These are phyloP conservation scores for Ornithoptera alexandrae DNA, from an alignment of 2,888 invertebrate species.

Conservation along the genomic window DNA sequence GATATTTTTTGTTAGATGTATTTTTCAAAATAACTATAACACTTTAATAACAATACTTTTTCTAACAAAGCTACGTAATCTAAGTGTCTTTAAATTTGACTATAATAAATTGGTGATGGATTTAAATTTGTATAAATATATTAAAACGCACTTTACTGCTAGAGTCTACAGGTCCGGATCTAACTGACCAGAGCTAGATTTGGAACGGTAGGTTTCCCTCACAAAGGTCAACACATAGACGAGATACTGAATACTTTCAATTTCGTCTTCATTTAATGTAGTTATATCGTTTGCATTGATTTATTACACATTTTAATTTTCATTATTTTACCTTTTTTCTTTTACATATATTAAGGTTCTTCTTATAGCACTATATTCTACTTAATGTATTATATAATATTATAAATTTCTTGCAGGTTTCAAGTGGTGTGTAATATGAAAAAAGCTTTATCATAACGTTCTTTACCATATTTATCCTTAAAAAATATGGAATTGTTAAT, in stretches of 20 bases:
- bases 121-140: too few relatives aligned
- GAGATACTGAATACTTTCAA: too few relatives aligned
- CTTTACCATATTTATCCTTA: neutral
- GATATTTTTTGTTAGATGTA: neutral
- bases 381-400: neutral
- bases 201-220: too few relatives aligned
- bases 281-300: too few relatives aligned
- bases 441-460: neutral
- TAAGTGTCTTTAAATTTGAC: too few relatives aligned
- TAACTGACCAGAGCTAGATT: too few relatives aligned
- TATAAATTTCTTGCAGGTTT: neutral
- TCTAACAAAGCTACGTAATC: too few relatives aligned
- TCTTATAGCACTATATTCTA: neutral
- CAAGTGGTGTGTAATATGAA: neutral
- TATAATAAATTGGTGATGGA: slow-evolving; percentile 5
- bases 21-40: neutral
- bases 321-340: neutral
- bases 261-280: neutral
- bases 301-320: too few relatives aligned
- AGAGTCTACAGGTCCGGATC: too few relatives aligned
- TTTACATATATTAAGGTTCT: neutral
- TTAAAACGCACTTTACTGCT: too few relatives aligned
- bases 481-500: too few relatives aligned
- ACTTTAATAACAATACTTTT: neutral
- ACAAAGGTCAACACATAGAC: too few relatives aligned